Evolutionary conservation across 2,797 vertebrate genomes (phyloP), one percentile per base, ranked within the genome.

Genomic region (Chloroceryle amazona): DNA sequence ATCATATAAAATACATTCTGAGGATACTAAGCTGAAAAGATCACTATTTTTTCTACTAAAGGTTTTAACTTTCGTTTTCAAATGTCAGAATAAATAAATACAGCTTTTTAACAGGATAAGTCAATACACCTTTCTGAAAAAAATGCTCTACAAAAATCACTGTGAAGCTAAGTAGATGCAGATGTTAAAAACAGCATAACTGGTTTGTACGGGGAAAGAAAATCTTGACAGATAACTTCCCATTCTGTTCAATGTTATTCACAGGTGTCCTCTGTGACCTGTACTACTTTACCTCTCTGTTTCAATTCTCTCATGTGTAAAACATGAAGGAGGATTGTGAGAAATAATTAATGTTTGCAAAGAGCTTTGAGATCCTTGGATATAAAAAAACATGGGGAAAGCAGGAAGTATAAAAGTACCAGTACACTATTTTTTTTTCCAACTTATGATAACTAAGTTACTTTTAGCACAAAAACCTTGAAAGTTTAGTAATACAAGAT

Each of bases 261-360:
- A 74, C 86, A 97, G 83, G 93, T 90, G 83, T 96, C 95, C 95
- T 95, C 86, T 93, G 93, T 95, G 96, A 97, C 93, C 95, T 96
- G 95, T 76, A 93, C 93, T 96, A 97, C 74, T 96, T 93, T 92
- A 94, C 71, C 71, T 86, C 89, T 90, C 70, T 74, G 47, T 70
- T 91, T 85, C 93, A 86, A 42, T 86, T 89, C 91, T 88, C 91
- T 92, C 28, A 90, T 90, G 74, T 74, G 90, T 79, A 89, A 93
- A 95, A 89, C 94, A 94, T 92, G 88, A 96, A 94, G 86, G 62
- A 84, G 44, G 42, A 89, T 17, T 95, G 71, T 86, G 81, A 97
- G 88, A 86, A 95, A 96, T 96, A 95, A 95, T 95, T 96, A 80
- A 96, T 90, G 91, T 85, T 96, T 80, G 81, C 86, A 90, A 94